Evolutionary conservation across 2,113 vertebrate species (phyloP).

Genomic region (Seriola rivoliana): DNA sequence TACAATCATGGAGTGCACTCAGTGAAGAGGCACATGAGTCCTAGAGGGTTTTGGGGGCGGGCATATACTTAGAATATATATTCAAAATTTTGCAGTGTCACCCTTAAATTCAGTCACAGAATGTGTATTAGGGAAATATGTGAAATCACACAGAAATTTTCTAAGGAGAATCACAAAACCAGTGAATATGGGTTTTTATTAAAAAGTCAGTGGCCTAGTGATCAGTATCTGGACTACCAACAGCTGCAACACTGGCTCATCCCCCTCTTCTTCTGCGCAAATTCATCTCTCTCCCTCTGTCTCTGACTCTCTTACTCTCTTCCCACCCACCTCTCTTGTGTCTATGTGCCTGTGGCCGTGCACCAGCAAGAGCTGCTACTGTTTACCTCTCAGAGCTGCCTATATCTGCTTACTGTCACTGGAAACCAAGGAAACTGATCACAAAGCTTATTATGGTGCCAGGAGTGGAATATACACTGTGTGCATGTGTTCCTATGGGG

Average conservation of each 20-base stretch:
- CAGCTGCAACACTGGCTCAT: slow-evolving; percentile 35
- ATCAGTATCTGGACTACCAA: slow-evolving; percentile 14
- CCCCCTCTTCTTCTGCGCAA: slow-evolving; percentile 27
- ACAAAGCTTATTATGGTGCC: slow-evolving; percentile 82
- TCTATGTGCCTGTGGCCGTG: slow-evolving; percentile 62
- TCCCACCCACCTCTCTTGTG: slow-evolving; percentile 46
- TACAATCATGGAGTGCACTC: slow-evolving; percentile 2
- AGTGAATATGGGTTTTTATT: not conserved
- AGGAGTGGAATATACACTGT: slow-evolving; percentile 53
- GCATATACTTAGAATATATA: not conserved
- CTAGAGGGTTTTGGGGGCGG: not conserved
- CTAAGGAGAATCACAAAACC: not conserved
- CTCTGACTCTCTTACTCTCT: slow-evolving; percentile 40
- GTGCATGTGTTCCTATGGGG: slow-evolving; percentile 11
- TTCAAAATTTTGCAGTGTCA: too few relatives aligned
- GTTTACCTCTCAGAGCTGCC: slow-evolving; percentile 76
- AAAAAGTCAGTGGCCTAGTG: not conserved
- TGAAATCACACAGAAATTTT: not conserved
- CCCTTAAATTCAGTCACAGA: not conserved
- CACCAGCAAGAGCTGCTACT: slow-evolving; percentile 66
- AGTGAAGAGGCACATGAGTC: not conserved
- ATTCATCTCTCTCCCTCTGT: slow-evolving; percentile 38
- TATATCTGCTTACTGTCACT: slow-evolving; percentile 83
- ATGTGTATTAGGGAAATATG: not conserved
- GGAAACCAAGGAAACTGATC: slow-evolving; percentile 83